Evolutionary conservation across 1,140 invertebrate species (phyloP), one percentile per base, ranked within the genome.

Genomic region (Phortica variegata): DNA sequence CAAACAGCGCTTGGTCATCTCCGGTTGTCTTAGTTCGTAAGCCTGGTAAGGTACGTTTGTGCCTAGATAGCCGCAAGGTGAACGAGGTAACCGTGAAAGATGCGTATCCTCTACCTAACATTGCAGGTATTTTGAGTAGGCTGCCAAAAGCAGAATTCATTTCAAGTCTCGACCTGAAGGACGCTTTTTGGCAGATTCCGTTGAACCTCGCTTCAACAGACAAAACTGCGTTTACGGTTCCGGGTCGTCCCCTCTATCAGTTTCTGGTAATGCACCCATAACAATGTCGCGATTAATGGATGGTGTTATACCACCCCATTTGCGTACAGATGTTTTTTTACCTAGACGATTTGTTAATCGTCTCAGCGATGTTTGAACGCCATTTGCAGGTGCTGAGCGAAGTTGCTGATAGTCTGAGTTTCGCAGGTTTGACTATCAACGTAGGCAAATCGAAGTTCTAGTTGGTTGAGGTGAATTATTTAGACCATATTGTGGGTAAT

Each of bases 321-420:
- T 44, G 60, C 3, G 69, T 71, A 31, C 60, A 77, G 36, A 19
- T 82, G 0, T 49, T 73, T 37, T 18, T 55, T n/a, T 79, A 81
- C 51, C 40, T 80, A 2, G 80, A n/a, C n/a, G n/a, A n/a, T n/a
- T n/a, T n/a, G n/a, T n/a, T n/a, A n/a, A n/a, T n/a, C n/a, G n/a
- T n/a, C n/a, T n/a, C n/a, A n/a, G n/a, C n/a, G n/a, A n/a, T n/a
- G n/a, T n/a, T n/a, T n/a, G n/a, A n/a, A n/a, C n/a, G n/a, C n/a
- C n/a, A n/a, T n/a, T n/a, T n/a, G n/a, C n/a, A n/a, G n/a, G n/a
- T n/a, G n/a, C n/a, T n/a, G n/a, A n/a, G n/a, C n/a, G n/a, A n/a
- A n/a, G n/a, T n/a, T n/a, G n/a, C n/a, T n/a, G n/a, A n/a, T n/a
- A n/a, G n/a, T n/a, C n/a, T n/a, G n/a, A n/a, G n/a, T n/a, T n/a